Evolutionary conservation across 2,797 vertebrate species (phyloP), one percentile per base, ranked within the genome.

Genomic region (Otolemur crassicaudatus): DNA sequence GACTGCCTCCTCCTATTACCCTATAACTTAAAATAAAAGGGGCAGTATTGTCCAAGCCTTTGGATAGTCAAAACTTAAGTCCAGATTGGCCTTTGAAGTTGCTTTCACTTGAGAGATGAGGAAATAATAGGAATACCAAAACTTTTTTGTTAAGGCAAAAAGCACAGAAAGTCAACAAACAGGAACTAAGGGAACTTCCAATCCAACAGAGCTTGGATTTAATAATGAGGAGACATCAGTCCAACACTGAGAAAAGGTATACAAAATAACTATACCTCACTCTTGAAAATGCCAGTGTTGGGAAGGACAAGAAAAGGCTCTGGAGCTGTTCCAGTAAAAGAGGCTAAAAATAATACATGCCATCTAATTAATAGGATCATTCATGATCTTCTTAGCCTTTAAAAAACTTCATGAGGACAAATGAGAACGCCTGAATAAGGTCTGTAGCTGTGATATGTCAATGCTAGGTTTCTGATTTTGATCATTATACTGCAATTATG

Each of bases 201-300:
- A 12, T 17, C 27, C 17, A 53, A 53, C 43, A 12, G 19, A 84
- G 37, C 27, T 75, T 72, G 53, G 83, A 93, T 79, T 95, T 96
- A 91, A 63, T 87, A 85, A 80, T 23, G 14, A 83, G 43, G 53
- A 92, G 58, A 79, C 53, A 80, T 87, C 63, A 88, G 72, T 87
- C 58, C 34, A n/a, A 76, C 37, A 70, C 5, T 67, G 73, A 81
- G 61, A 90, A 94, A 87, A 12, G 49, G 5, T 69, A 82, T 56
- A 31, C 31, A 86, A 56, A 92, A 69, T 11, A 92, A 65, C n/a
- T 29, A 10, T 75, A 22, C 3, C 58, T 31, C 23, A 17, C 19
- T 49, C 14, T 83, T 92, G 53, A 94, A 93, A 84, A 90, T 29
- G 29, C n/a, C 19, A 40, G 0, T 25, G 17, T 87, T 27, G 10